Conservation (phyloP, 2,888 invertebrate genomes). For the Epiblema foenella region DNA sequence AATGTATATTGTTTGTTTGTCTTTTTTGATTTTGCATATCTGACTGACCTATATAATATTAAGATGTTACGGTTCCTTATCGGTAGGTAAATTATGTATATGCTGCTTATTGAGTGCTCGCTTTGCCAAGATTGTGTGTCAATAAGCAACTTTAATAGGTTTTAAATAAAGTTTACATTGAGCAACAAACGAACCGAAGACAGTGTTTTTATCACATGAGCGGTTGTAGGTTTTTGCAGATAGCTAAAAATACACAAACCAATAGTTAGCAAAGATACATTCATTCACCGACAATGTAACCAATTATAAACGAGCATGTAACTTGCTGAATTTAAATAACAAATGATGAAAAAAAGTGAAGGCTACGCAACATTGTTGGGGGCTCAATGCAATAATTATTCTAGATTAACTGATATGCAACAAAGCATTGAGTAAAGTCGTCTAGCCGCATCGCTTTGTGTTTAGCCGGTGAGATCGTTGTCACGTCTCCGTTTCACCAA, state of each 20-base stretch:
- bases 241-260: not conserved
- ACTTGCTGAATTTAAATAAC: slow-evolving; percentile 8
- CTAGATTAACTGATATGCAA: slow-evolving; percentile 32
- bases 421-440: slow-evolving; percentile 16
- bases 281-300: not conserved
- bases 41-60: slow-evolving; percentile 15
- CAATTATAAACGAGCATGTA: not conserved
- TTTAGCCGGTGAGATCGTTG: not conserved
- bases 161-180: not conserved
- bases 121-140: not conserved
- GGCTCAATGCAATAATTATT: slow-evolving; percentile 23
- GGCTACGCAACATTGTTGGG: slow-evolving; percentile 7
- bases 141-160: not conserved
- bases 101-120: not conserved
- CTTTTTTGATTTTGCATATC: slow-evolving; percentile 17
- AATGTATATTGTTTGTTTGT: slow-evolving; percentile 8
- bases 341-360: slow-evolving; percentile 10
- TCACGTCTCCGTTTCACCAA: slow-evolving; percentile 13
- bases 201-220: slow-evolving; percentile 1
- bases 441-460: slow-evolving; percentile 15
- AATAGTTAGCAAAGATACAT: not conserved
- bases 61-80: not conserved
- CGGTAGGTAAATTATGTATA: slow-evolving; percentile 1
- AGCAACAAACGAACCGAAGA: not conserved
- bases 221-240: not conserved